Evolutionary conservation across 1,140 invertebrate genomes (phyloP).

Genomic region (Fopius arisanus): DNA sequence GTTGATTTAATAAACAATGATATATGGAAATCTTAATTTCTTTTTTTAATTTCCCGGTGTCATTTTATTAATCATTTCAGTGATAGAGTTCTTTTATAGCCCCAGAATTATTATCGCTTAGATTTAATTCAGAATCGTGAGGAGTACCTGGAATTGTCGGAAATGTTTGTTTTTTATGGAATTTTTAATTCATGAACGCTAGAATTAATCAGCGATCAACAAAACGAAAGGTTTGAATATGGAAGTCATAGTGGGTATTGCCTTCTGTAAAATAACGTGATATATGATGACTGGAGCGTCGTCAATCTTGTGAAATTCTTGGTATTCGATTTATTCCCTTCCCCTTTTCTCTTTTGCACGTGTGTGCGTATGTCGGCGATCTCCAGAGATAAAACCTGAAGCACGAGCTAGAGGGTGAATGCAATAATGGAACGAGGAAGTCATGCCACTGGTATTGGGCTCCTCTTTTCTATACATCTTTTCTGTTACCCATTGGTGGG

Average conservation of each 20-base stretch:
- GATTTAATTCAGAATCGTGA: no score
- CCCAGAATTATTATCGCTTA: no score
- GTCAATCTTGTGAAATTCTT: constrained; percentile 4
- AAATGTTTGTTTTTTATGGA: no score
- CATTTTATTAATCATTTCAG: no score
- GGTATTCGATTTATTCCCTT: constrained; percentile 2
- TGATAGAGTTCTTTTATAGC: no score
- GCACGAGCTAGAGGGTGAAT: constrained; percentile 5
- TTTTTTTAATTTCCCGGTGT: no score
- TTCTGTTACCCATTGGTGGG: constrained; percentile 15
- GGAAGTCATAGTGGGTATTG: neutral
- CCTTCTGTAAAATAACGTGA: neutral
- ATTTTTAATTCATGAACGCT: no score
- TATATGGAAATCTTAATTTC: no score
- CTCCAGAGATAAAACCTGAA: constrained; percentile 8
- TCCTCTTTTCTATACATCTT: constrained; percentile 19
- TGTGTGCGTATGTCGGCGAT: constrained; percentile 10
- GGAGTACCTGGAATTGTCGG: no score
- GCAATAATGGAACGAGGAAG: constrained; percentile 26
- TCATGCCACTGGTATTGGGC: constrained; percentile 10
- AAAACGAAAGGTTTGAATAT: neutral
- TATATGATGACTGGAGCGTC: neutral
- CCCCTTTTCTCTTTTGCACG: neutral
- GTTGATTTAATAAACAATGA: no score
- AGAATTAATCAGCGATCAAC: neutral